Conservation (phyloP, 2,797 vertebrate genomes). For the Rhincodon typus region DNA sequence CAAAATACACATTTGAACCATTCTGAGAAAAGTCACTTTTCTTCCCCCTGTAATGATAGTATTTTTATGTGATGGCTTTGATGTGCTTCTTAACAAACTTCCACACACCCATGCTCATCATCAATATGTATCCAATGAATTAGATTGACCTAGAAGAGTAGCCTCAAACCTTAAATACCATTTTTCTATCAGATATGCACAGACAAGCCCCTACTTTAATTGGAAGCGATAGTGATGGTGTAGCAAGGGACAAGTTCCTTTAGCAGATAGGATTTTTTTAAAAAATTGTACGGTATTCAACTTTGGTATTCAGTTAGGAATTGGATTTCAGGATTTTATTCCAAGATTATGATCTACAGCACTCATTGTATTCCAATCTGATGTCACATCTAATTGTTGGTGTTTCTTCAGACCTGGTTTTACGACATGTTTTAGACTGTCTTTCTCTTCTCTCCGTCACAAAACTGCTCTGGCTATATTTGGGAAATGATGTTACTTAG, state of each 20-base stretch:
- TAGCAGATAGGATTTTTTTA: not conserved
- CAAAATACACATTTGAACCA: not conserved
- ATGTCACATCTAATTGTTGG: not conserved
- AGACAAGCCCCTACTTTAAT: not conserved
- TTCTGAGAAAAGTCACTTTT: not conserved
- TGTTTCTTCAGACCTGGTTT: not conserved
- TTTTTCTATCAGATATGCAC: not conserved
- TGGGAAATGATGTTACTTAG: not conserved
- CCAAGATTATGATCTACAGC: not conserved
- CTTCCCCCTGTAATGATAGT: not conserved
- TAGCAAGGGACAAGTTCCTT: not conserved
- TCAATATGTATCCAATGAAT: not conserved
- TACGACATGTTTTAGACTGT: not conserved
- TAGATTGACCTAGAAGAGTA: not conserved
- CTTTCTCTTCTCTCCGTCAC: not conserved
- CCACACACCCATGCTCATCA: not conserved
- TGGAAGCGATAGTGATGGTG: not conserved
- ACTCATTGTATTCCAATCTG: not conserved
- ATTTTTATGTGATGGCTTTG: not conserved
- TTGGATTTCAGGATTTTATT: not conserved
- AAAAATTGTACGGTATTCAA: not conserved
- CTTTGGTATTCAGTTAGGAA: not conserved
- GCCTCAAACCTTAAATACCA: not conserved
- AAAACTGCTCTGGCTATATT: not conserved
- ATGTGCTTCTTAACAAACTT: not conserved